Conservation (phyloP, 2,113 vertebrate genomes). For the Dromiciops gliroides region DNA sequence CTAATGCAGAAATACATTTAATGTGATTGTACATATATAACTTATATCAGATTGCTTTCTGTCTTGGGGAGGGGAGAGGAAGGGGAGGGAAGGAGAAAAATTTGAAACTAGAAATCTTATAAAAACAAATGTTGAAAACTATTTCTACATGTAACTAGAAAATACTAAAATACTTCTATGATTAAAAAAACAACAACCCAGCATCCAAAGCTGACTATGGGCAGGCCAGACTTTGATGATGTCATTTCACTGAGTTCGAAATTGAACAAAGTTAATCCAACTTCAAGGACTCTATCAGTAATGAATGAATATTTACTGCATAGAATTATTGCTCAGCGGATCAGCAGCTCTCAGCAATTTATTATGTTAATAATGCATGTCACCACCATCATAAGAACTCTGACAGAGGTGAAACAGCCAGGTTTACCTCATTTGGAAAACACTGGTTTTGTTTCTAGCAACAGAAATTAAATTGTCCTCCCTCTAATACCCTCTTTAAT, state of each 20-base stretch:
- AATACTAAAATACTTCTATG: too few species aligned
- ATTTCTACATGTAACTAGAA: too few species aligned
- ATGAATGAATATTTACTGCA: neutral
- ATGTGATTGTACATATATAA: too few species aligned
- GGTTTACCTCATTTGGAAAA: conserved; percentile 40
- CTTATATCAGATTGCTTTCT: too few species aligned
- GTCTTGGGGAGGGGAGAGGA: too few species aligned
- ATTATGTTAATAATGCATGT: conserved; percentile 76
- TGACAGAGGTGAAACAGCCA: conserved; percentile 49
- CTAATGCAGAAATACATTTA: too few species aligned
- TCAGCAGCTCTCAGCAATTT: conserved; percentile 68
- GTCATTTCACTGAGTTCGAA: conserved; percentile 13
- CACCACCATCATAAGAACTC: conserved; percentile 53
- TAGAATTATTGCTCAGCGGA: conserved; percentile 72
- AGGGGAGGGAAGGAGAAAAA: too few species aligned
- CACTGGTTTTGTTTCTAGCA: neutral
- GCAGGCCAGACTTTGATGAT: neutral
- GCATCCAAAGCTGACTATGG: neutral
- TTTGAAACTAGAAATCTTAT: too few species aligned
- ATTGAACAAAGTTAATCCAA: conserved; percentile 42
- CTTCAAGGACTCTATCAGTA: conserved; percentile 28
- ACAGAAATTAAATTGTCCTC: conserved; percentile 46
- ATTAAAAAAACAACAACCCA: neutral
- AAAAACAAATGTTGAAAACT: too few species aligned
- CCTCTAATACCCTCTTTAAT: conserved; percentile 37